These are phyloP conservation scores for Rhynchonycteris naso DNA, from an alignment of 2,797 vertebrate genomes.

Conservation along the genomic window DNA sequence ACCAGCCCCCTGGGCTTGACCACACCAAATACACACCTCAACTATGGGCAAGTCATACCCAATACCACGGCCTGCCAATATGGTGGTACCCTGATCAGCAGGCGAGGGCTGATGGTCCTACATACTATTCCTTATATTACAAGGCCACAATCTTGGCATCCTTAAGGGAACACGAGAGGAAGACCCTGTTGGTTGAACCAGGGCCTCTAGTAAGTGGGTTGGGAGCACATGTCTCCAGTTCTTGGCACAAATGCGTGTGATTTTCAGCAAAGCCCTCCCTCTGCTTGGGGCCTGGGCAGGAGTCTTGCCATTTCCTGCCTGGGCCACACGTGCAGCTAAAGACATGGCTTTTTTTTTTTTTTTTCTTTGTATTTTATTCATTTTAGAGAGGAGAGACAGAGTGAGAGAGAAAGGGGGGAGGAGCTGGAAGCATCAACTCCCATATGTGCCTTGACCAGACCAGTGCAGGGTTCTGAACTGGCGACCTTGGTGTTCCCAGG, in stretches of 20 bases:
- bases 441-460: no score
- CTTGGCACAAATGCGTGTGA: not conserved
- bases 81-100: not conserved
- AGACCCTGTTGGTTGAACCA: not conserved
- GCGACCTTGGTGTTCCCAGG: no score
- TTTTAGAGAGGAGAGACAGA: no score
- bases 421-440: no score
- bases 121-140: not conserved
- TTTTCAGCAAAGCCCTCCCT: not conserved
- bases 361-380: no score
- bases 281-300: not conserved
- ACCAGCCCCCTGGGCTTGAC: not conserved
- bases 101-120: not conserved
- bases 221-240: not conserved
- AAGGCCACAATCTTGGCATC: not conserved
- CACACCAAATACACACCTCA: not conserved
- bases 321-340: not conserved
- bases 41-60: not conserved
- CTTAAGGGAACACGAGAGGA: not conserved
- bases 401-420: no score
- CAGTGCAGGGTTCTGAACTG: no score
- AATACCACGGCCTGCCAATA: not conserved
- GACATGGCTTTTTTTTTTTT: slow-evolving; percentile 46
- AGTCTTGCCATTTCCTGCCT: not conserved
- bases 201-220: not conserved